Conservation (phyloP, 2,797 vertebrate genomes). For the Pogonophryne albipinna region DNA sequence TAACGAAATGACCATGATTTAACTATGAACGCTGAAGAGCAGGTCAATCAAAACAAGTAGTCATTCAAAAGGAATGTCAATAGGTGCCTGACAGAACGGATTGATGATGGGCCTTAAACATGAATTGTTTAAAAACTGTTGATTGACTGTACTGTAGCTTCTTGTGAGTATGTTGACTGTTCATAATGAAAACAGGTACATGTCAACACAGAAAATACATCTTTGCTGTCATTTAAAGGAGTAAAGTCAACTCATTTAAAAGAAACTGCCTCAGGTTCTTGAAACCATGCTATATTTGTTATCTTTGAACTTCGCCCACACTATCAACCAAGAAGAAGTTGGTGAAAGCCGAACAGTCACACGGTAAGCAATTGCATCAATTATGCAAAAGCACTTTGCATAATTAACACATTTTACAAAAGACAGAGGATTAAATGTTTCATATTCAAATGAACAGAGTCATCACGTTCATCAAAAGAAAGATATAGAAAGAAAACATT, state of each 20-base stretch:
- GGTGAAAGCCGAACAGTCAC: constrained; percentile 38
- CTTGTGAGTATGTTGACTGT: neutral
- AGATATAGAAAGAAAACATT: constrained; percentile 3
- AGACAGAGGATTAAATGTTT: constrained; percentile 40
- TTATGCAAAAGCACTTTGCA: constrained; percentile 55
- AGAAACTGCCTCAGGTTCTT: constrained; percentile 34
- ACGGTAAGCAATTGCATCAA: constrained; percentile 47
- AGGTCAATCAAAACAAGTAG: neutral
- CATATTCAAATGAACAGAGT: constrained; percentile 33
- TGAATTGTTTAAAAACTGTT: neutral
- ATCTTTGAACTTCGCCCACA: constrained; percentile 56
- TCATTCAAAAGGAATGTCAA: neutral
- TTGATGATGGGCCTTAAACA: neutral
- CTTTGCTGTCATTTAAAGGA: constrained; percentile 28
- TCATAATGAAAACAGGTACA: constrained; percentile 11
- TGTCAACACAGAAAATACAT: constrained; percentile 17
- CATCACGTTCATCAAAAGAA: constrained; percentile 21
- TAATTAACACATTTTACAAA: constrained; percentile 53
- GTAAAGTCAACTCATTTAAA: constrained; percentile 49
- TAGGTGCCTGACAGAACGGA: too few species aligned
- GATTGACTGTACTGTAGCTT: neutral
- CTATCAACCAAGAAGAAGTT: constrained; percentile 51
- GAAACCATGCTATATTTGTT: constrained; percentile 46
- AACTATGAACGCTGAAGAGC: neutral
- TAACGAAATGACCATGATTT: neutral